phyloP scores from a whole-genome alignment of 2,797 vertebrate species.

The Eupleurogrammus muticus region DNA sequence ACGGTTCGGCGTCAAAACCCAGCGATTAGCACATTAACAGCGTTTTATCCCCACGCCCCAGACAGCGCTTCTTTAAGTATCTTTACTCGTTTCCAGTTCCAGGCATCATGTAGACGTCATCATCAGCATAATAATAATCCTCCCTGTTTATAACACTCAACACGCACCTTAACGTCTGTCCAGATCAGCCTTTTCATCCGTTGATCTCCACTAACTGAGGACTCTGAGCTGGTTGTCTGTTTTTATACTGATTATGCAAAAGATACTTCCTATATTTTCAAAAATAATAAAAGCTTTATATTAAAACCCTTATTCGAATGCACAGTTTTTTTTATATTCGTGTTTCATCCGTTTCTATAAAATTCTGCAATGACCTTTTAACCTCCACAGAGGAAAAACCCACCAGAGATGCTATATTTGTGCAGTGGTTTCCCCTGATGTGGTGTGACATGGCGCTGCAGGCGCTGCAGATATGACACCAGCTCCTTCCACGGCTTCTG shows the following conservation, averaged over 20 bases:
- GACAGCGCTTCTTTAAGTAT: constrained; percentile 43
- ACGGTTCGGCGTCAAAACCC: constrained; percentile 3
- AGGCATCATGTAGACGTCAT: constrained; percentile 6
- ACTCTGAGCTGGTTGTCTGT: constrained; percentile 48
- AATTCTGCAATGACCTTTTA: background rate
- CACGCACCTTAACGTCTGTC: constrained; percentile 31
- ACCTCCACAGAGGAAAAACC: constrained; percentile 5
- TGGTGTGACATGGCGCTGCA: constrained; percentile 30
- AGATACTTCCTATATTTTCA: constrained; percentile 50
- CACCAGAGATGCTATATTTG: background rate
- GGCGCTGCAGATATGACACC: constrained; percentile 22
- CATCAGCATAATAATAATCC: constrained; percentile 16
- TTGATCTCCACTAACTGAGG: constrained; percentile 30
- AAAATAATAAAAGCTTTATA: constrained; percentile 71
- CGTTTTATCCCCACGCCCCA: constrained; percentile 43
- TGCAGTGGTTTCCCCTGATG: constrained; percentile 27
- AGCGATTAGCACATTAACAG: constrained; percentile 22
- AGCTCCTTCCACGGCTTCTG: constrained; percentile 21
- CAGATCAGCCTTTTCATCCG: constrained; percentile 17
- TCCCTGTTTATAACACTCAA: constrained; percentile 18
- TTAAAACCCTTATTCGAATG: constrained; percentile 54
- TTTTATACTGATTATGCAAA: constrained; percentile 36
- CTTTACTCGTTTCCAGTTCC: constrained; percentile 23
- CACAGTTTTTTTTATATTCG: background rate
- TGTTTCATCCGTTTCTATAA: background rate